Evolutionary conservation across 2,113 vertebrate species (phyloP), one percentile per base, ranked within the genome.

Genomic region (Nannobrachium achirus): DNA sequence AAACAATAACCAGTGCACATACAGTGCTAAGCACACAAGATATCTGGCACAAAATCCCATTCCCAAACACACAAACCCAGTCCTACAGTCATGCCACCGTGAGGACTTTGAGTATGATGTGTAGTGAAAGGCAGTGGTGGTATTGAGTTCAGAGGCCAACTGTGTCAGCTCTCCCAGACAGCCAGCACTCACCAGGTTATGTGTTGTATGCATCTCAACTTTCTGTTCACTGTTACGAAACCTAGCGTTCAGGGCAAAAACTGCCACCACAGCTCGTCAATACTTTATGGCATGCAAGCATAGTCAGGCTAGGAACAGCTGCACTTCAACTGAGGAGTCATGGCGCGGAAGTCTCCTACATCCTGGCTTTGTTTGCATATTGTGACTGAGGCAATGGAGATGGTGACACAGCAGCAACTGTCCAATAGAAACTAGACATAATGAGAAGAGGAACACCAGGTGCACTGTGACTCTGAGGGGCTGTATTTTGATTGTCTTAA

Each of bases 91-190:
- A 60, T 51, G 16, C 45, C 25, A 52, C 58, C n/a, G 1, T 66
- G 33, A 50, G 1, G 19, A 74, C 69, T 68, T 80, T 89, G 85
- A 89, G 14, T 77, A 62, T 82, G 79, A 89, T 85, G 62, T 58
- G 79, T 75, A 52, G 71, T 71, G 86, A 90, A 77, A 69, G 85
- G 81, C 74, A 71, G 85, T 78, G 85, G 80, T 75, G 82, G 64
- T 79, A 76, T 55, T 70, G 75, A 81, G 75, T 13, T 56, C 45
- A 39, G 80, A 79, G 80, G 70, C 63, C 52, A 81, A 72, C 70
- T 58, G 38, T 65, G 83, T 85, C 81, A 75, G 83, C 79, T 62
- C 6, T 57, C 76, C 74, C 82, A 81, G 85, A 73, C 79, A 81
- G 73, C 69, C 73, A 2, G 72, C 66, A 66, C 78, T 82, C 73